A percentile compares a stretch with the other conserved stretches of the same genome.
phyloP scores from a whole-genome alignment of 2,797 vertebrate species.

The Corythornis leucogaster region DNA sequence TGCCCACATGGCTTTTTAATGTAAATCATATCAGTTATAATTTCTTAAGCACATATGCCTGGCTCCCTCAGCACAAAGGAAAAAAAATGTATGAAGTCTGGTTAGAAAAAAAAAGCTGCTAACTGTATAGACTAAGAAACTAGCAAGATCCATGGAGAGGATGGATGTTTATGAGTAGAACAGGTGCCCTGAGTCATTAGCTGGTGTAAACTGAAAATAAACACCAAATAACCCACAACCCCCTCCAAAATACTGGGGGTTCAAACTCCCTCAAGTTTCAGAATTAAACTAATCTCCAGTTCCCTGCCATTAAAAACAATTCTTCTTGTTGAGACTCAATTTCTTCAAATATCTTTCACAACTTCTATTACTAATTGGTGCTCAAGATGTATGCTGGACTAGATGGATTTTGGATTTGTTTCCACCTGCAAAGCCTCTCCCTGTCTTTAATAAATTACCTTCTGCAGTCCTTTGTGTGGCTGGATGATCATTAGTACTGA shows the following conservation, averaged over 20 bases:
- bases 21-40: too few species aligned
- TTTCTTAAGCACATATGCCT: not conserved
- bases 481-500: not conserved
- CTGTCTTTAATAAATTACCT: not conserved
- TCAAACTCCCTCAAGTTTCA: not conserved
- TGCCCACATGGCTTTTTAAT: not conserved
- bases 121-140: not conserved
- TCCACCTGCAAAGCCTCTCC: not conserved
- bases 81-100: not conserved
- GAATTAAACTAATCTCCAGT: not conserved
- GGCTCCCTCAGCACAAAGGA: not conserved
- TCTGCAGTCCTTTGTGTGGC: not conserved
- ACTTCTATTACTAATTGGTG: not conserved
- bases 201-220: not conserved
- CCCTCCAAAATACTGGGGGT: not conserved
- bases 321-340: not conserved
- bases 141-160: not conserved
- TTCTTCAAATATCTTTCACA: constrained; percentile 4
- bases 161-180: not conserved
- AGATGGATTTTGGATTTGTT: not conserved
- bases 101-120: too few species aligned
- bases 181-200: not conserved
- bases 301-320: not conserved
- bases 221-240: not conserved
- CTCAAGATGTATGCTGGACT: not conserved